Conservation (phyloP, 2,797 vertebrate species). For the Microctenopoma steveboyesi region DNA sequence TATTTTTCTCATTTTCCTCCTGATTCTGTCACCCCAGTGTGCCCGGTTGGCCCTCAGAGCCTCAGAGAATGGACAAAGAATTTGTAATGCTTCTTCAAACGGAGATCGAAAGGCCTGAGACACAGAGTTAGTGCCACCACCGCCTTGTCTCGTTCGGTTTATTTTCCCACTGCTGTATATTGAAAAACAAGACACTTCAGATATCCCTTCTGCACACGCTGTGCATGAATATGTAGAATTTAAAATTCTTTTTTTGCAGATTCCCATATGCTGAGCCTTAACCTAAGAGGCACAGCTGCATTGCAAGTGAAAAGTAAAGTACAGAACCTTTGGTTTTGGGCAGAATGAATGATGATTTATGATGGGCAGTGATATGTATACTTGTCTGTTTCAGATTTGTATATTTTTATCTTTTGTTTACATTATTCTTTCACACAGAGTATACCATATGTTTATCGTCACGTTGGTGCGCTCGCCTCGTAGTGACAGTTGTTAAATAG, state of each 20-base stretch:
- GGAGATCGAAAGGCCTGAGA: constrained; percentile 52
- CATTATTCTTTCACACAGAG: not conserved
- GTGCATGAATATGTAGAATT: not conserved
- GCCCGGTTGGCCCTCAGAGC: constrained; percentile 54
- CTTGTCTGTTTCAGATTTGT: constrained; percentile 24
- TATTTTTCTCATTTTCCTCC: constrained; percentile 83
- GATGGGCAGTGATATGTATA: constrained; percentile 4
- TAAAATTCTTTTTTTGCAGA: not conserved
- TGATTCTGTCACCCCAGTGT: constrained; percentile 76
- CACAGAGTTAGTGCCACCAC: constrained; percentile 30
- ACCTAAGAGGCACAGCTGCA: not conserved
- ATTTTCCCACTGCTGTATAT: constrained; percentile 33
- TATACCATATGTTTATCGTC: constrained; percentile 18
- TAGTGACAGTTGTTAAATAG: constrained; percentile 48
- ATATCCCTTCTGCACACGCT: not conserved
- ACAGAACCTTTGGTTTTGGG: not conserved
- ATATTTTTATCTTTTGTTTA: not conserved
- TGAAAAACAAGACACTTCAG: not conserved
- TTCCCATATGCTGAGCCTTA: not conserved
- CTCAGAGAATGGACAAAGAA: constrained; percentile 68
- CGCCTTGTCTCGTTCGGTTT: constrained; percentile 36
- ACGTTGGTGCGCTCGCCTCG: constrained; percentile 45
- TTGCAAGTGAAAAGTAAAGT: not conserved
- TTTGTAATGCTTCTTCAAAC: constrained; percentile 72
- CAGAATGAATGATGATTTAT: not conserved